Conservation (phyloP, 2,113 vertebrate genomes). For the Scolopax mira region DNA sequence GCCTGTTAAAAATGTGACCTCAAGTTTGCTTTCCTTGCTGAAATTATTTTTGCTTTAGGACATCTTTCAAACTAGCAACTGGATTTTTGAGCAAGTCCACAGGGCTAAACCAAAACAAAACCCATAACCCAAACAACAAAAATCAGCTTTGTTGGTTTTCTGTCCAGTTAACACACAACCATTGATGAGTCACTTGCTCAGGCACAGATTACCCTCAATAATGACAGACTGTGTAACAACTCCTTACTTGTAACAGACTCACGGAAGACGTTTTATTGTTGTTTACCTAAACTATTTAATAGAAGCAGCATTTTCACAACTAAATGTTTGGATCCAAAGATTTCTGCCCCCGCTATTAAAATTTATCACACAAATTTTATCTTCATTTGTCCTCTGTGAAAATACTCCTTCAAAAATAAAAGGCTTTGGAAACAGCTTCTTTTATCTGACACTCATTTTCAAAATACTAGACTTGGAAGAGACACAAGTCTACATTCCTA, state of each 20-base stretch:
- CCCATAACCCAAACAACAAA: neutral
- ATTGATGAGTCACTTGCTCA: neutral
- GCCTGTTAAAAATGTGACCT: neutral
- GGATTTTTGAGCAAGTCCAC: neutral
- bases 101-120: neutral
- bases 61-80: neutral
- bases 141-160: neutral
- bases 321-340: neutral
- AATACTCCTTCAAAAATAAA: neutral
- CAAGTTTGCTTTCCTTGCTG: neutral
- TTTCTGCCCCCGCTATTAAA: neutral
- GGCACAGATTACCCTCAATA: neutral
- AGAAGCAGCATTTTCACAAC: neutral
- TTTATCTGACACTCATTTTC: neutral
- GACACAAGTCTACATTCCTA: neutral
- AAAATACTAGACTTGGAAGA: neutral
- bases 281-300: neutral
- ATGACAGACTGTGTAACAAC: neutral
- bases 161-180: neutral
- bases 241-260: neutral
- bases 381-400: neutral
- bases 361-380: neutral
- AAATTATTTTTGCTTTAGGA: constrained; percentile 4
- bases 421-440: neutral
- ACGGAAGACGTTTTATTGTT: neutral